phyloP scores from a whole-genome alignment of 2,113 vertebrate species.

The Hydrolagus affinis region DNA sequence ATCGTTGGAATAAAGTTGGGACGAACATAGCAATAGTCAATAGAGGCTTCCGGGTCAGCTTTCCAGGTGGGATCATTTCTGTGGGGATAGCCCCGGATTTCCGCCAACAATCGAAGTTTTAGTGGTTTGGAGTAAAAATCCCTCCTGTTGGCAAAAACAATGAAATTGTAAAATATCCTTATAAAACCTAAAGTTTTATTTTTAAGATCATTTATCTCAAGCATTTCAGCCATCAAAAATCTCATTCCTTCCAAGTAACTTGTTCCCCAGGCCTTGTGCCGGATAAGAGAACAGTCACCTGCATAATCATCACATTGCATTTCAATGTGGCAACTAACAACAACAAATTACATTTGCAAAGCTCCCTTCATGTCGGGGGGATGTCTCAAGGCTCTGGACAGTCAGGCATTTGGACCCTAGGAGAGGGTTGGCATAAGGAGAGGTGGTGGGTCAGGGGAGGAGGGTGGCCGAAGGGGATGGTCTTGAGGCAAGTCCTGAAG shows the following conservation, averaged over 20 bases:
- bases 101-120: slow-evolving; percentile 73
- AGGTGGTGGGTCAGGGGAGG: no score
- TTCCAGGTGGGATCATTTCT: slow-evolving; percentile 64
- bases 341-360: no score
- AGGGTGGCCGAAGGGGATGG: no score
- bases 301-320: not conserved
- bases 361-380: no score
- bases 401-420: no score
- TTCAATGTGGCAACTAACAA: not conserved
- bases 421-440: no score
- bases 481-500: no score
- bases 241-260: not conserved
- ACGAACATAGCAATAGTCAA: slow-evolving; percentile 93
- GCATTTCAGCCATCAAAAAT: not conserved
- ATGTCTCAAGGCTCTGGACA: no score
- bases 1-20: slow-evolving; percentile 91
- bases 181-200: not conserved
- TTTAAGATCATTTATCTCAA: not conserved
- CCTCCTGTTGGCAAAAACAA: slow-evolving; percentile 57
- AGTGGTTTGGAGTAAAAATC: slow-evolving; percentile 84
- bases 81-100: slow-evolving; percentile 69
- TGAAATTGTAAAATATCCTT: slow-evolving; percentile 36
- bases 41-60: slow-evolving; percentile 66
- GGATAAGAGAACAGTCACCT: slow-evolving; percentile 2
- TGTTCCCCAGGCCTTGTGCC: not conserved